phyloP scores from a whole-genome alignment of 2,113 vertebrate genomes.

The Pollachius pollachius region DNA sequence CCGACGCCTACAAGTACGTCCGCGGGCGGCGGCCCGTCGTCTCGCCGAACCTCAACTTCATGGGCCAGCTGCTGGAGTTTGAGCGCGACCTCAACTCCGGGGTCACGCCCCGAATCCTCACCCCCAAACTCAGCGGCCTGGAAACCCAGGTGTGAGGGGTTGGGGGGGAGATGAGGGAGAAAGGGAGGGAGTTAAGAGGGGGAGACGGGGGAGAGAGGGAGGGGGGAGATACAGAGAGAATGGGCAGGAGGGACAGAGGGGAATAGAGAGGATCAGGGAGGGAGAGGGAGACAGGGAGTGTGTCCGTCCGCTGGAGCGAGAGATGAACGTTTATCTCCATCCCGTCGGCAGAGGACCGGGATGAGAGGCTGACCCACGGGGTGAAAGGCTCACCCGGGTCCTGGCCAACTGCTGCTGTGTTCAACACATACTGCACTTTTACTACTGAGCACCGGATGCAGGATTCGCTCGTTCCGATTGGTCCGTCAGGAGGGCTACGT shows the following conservation, averaged over 20 bases:
- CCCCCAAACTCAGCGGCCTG: conserved; percentile 78
- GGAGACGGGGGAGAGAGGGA: background rate
- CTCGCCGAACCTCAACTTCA: conserved; percentile 85
- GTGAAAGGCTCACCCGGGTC: too few relatives aligned
- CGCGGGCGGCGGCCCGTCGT: conserved; percentile 79
- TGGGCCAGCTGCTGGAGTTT: conserved; percentile 84
- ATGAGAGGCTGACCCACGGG: background rate
- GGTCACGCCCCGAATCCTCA: conserved; percentile 82
- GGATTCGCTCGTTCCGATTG: conserved; percentile 35
- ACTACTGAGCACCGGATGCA: conserved; percentile 54
- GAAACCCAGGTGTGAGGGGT: conserved; percentile 78
- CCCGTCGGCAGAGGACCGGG: too few relatives aligned
- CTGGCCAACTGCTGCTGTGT: conserved; percentile 12
- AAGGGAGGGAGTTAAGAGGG: background rate
- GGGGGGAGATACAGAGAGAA: background rate
- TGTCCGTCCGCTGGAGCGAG: too few relatives aligned
- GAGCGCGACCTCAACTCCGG: conserved; percentile 83
- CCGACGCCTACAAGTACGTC: conserved; percentile 84
- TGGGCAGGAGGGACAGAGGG: too few relatives aligned
- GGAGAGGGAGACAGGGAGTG: too few relatives aligned
- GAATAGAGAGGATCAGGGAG: background rate
- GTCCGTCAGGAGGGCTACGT: conserved; percentile 40
- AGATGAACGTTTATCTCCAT: too few relatives aligned
- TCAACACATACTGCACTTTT: conserved; percentile 52
- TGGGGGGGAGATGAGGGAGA: background rate